Evolutionary conservation across 1,140 invertebrate species (phyloP).

Genomic region (Bombus balteatus): DNA sequence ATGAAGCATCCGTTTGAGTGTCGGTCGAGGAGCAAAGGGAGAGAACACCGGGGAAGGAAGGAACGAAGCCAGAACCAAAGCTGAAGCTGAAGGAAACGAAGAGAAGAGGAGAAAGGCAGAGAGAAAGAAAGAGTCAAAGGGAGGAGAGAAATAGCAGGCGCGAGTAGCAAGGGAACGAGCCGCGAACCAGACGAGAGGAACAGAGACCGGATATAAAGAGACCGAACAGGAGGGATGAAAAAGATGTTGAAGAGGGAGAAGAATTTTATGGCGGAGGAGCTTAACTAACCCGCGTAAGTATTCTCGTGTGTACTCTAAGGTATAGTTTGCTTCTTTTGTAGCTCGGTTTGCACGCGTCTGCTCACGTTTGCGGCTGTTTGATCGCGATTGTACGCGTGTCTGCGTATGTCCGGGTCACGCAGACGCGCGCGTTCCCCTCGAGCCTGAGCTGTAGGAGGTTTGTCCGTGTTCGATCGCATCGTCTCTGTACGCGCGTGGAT

Average conservation of each 20-base stretch:
- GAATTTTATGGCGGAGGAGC: constrained; percentile 55
- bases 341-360: constrained; percentile 3
- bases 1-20: constrained; percentile 60
- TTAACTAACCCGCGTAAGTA: constrained; percentile 44
- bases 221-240: constrained; percentile 43
- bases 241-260: constrained; percentile 32
- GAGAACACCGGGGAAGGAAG: constrained; percentile 10
- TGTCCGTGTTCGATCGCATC: neutral
- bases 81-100: constrained; percentile 34
- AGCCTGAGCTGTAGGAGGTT: neutral
- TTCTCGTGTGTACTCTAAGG: constrained; percentile 13
- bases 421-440: neutral
- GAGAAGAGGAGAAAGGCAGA: constrained; percentile 6
- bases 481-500: constrained; percentile 35
- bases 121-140: constrained; percentile 24
- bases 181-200: constrained; percentile 8
- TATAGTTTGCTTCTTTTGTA: constrained; percentile 21
- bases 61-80: constrained; percentile 26
- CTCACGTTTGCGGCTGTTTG: constrained; percentile 12
- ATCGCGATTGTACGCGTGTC: constrained; percentile 29
- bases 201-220: constrained; percentile 28
- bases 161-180: constrained; percentile 19
- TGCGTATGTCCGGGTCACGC: neutral
- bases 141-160: neutral
- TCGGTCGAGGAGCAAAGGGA: constrained; percentile 52